phyloP scores from a whole-genome alignment of 2,888 invertebrate species.

The Tholera decimalis region DNA sequence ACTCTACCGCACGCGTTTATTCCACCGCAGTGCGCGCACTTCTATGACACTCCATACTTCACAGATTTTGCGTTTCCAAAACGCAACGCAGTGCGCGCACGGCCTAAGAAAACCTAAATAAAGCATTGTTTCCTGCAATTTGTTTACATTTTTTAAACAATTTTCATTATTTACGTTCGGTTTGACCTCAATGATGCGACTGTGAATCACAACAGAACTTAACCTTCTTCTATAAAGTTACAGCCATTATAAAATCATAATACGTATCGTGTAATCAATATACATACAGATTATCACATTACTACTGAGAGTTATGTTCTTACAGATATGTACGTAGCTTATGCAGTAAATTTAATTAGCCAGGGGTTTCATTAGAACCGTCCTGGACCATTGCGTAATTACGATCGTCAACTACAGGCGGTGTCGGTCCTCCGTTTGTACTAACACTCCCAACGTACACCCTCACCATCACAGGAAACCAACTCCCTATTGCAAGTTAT shows the following conservation, averaged over 20 bases:
- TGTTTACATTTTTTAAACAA: slow-evolving; percentile 52
- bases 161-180: slow-evolving; percentile 55
- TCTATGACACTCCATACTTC: no score
- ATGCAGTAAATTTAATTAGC: slow-evolving; percentile 78
- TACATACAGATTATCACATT: slow-evolving; percentile 38
- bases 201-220: slow-evolving; percentile 59
- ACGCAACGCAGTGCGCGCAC: no score
- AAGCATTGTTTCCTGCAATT: slow-evolving; percentile 36
- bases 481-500: slow-evolving; percentile 36
- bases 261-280: slow-evolving; percentile 47
- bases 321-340: slow-evolving; percentile 53
- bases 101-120: slow-evolving; percentile 42
- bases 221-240: slow-evolving; percentile 57
- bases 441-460: slow-evolving; percentile 29
- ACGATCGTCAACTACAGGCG: slow-evolving; percentile 79
- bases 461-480: slow-evolving; percentile 26
- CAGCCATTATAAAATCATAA: slow-evolving; percentile 53
- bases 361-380: slow-evolving; percentile 75
- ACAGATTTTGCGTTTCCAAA: no score
- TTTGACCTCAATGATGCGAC: slow-evolving; percentile 53
- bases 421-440: slow-evolving; percentile 57
- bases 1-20: no score
- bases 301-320: slow-evolving; percentile 18
- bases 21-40: no score
- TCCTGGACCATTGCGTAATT: slow-evolving; percentile 75